A percentile compares a stretch with the other conserved stretches of the same genome.
These are phyloP conservation scores for Eulemur coronatus DNA, from an alignment of 2,797 vertebrate species.

Conservation along the genomic window DNA sequence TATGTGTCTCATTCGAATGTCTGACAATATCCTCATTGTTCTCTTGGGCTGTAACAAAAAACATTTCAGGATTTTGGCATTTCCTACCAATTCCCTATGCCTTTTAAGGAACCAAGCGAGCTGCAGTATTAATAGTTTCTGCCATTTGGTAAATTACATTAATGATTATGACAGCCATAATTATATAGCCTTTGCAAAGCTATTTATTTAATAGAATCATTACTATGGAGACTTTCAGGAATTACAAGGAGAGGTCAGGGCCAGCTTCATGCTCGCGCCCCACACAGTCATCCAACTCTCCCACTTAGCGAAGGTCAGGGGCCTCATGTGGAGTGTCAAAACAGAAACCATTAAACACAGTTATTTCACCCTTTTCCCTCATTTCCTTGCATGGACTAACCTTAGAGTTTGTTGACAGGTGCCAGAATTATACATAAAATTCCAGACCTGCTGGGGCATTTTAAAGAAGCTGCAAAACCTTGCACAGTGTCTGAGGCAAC, in stretches of 20 bases:
- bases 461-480: background rate
- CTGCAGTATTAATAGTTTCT: background rate
- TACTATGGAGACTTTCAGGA: background rate
- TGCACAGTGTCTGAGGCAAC: background rate
- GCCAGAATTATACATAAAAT: background rate
- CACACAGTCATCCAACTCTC: background rate
- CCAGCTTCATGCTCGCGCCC: background rate
- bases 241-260: background rate
- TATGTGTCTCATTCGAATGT: background rate
- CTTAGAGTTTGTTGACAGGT: background rate
- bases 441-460: background rate
- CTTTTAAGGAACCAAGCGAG: background rate
- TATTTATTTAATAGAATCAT: constrained; percentile 18
- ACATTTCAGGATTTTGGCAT: background rate
- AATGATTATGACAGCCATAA: background rate
- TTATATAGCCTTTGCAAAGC: background rate
- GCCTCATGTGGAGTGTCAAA: background rate
- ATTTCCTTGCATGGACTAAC: background rate
- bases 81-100: background rate
- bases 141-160: constrained; percentile 33
- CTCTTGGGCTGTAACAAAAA: constrained; percentile 2
- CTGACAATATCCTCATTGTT: background rate
- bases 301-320: background rate
- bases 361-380: background rate
- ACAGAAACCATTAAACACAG: background rate